These are phyloP conservation scores for Suricata suricatta DNA, from an alignment of 2,113 vertebrate genomes.

Conservation along the genomic window DNA sequence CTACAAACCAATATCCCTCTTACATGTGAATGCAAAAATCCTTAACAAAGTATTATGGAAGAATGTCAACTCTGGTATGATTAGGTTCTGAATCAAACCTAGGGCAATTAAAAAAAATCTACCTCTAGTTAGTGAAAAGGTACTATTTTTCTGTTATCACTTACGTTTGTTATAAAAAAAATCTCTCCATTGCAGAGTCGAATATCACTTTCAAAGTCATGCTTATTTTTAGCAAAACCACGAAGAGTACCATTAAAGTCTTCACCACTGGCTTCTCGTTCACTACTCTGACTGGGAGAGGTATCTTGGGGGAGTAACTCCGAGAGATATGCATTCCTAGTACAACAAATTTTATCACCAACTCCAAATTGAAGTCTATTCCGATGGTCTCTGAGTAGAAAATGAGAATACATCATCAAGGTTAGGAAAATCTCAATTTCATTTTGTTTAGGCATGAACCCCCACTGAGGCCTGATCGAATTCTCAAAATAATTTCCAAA, in stretches of 20 bases:
- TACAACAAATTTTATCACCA: constrained; percentile 91
- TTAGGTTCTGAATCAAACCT: constrained; percentile 1
- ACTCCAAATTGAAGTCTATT: constrained; percentile 79
- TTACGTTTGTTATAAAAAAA: constrained; percentile 89
- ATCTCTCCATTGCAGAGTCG: constrained; percentile 92
- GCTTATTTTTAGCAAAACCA: background rate
- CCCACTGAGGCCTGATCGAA: background rate
- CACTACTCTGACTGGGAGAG: background rate
- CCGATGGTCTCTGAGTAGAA: constrained; percentile 80
- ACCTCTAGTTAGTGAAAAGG: background rate
- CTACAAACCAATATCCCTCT: background rate
- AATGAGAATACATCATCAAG: background rate
- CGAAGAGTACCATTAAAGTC: background rate
- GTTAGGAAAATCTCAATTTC: background rate
- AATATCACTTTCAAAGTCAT: constrained; percentile 62
- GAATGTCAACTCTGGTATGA: background rate
- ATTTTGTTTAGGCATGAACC: background rate
- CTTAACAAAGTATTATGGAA: background rate
- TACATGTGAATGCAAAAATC: background rate
- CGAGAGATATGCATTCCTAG: constrained; percentile 84
- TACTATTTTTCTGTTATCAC: constrained; percentile 37
- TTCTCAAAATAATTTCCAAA: background rate
- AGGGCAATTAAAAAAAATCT: background rate
- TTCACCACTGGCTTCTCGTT: background rate
- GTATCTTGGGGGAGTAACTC: constrained; percentile 70